phyloP scores from a whole-genome alignment of 2,888 invertebrate species.

The Andrena trimmerana region DNA sequence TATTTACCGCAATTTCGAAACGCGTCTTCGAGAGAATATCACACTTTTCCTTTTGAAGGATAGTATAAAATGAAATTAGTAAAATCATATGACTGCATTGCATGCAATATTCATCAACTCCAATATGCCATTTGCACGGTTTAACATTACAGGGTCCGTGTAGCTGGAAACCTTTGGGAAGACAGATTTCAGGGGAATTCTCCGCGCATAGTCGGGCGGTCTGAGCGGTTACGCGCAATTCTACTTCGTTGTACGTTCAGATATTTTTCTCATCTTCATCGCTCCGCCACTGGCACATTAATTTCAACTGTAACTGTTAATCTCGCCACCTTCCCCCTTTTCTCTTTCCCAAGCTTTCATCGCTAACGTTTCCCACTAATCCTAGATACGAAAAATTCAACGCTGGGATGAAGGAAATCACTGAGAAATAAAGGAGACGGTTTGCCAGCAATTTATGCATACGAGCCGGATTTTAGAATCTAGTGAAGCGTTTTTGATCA shows the following conservation, averaged over 20 bases:
- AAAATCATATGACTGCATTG: not conserved
- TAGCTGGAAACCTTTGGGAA: not conserved
- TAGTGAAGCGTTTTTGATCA: slow-evolving; percentile 20
- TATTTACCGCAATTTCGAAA: not conserved
- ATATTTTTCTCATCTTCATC: not conserved
- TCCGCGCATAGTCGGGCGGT: slow-evolving; percentile 2
- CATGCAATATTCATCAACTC: not conserved
- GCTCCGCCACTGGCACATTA: slow-evolving; percentile 1
- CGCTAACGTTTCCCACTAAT: not conserved
- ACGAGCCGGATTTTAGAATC: not conserved
- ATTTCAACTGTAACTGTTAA: not conserved
- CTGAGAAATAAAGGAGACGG: not conserved
- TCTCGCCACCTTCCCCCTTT: not conserved
- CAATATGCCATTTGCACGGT: not conserved
- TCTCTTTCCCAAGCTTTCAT: not conserved
- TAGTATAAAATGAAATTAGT: not conserved
- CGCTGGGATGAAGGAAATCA: not conserved
- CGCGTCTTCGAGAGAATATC: not conserved
- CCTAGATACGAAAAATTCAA: not conserved
- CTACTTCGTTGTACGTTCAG: not conserved
- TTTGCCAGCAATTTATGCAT: slow-evolving; percentile 13
- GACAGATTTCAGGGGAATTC: not conserved
- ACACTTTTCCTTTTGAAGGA: not conserved
- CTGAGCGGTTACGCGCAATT: not conserved
- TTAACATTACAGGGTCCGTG: not conserved